Evolutionary conservation across 2,797 vertebrate genomes (phyloP).

Genomic region (Sus cebifrons): DNA sequence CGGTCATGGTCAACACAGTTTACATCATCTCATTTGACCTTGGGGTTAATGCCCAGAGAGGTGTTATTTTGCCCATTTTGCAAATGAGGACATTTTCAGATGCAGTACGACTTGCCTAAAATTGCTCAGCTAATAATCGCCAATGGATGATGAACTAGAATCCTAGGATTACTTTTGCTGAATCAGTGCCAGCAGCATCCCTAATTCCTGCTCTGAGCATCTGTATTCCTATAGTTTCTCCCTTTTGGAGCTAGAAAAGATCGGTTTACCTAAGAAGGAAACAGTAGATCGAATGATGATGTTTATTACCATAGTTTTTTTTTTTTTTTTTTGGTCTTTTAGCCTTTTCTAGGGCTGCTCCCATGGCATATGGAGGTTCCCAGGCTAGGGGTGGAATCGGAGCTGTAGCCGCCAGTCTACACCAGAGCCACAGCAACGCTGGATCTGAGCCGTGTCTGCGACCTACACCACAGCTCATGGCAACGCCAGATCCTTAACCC

Average conservation of each 20-base stretch:
- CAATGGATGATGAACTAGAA: background rate
- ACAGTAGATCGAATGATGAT: slow-evolving; percentile 27
- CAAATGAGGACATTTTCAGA: background rate
- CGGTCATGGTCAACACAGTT: background rate
- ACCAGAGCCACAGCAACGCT: no score
- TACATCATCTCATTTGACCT: background rate
- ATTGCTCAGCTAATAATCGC: background rate
- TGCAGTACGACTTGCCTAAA: background rate
- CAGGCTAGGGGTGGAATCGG: no score
- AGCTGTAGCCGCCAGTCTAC: no score
- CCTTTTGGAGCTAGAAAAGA: background rate
- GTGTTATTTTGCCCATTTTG: background rate
- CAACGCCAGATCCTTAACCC: no score
- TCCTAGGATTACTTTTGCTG: slow-evolving; percentile 13
- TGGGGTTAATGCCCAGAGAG: background rate
- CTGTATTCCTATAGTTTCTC: background rate
- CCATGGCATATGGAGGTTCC: no score
- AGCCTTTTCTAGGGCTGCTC: no score
- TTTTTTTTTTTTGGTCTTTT: no score
- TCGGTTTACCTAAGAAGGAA: background rate
- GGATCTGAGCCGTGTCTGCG: no score
- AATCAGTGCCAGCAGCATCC: background rate
- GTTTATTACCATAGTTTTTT: background rate
- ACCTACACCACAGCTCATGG: no score
- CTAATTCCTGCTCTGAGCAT: background rate